These are phyloP conservation scores for Latrodectus geometricus DNA, from an alignment of 1,140 invertebrate species.

Conservation along the genomic window DNA sequence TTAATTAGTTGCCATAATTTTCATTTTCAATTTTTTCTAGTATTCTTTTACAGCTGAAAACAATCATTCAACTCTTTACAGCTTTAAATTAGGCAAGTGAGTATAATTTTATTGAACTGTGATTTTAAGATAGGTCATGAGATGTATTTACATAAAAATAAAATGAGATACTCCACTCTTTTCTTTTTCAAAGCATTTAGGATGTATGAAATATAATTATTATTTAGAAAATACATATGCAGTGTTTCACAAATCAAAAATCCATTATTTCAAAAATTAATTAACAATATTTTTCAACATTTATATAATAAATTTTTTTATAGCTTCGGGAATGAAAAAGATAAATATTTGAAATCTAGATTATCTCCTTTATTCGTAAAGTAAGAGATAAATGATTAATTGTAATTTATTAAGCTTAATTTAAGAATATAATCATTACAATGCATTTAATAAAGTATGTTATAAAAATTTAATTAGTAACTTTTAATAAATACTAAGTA, in stretches of 20 bases:
- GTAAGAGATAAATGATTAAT: too few relatives aligned
- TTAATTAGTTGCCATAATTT: not conserved
- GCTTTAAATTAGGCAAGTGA: constrained; percentile 25
- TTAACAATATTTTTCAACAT: not conserved
- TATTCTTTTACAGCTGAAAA: not conserved
- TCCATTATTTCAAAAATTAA: too few relatives aligned
- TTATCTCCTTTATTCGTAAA: too few relatives aligned
- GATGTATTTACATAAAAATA: not conserved
- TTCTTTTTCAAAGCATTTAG: not conserved
- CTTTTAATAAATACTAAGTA: too few relatives aligned
- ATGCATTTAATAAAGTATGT: too few relatives aligned
- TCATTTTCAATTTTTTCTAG: constrained; percentile 15
- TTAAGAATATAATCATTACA: too few relatives aligned
- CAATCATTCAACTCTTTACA: constrained; percentile 6
- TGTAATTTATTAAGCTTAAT: too few relatives aligned
- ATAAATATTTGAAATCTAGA: too few relatives aligned
- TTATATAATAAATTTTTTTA: too few relatives aligned
- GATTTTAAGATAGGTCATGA: not conserved
- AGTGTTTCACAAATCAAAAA: not conserved
- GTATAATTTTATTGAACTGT: not conserved
- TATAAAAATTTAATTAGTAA: too few relatives aligned
- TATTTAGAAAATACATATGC: not conserved
- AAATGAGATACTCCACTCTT: not conserved
- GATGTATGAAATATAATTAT: too few relatives aligned
- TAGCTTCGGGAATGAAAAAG: too few relatives aligned